Evolutionary conservation across 2,888 invertebrate species (phyloP).

Genomic region (Agrochola circellaris): DNA sequence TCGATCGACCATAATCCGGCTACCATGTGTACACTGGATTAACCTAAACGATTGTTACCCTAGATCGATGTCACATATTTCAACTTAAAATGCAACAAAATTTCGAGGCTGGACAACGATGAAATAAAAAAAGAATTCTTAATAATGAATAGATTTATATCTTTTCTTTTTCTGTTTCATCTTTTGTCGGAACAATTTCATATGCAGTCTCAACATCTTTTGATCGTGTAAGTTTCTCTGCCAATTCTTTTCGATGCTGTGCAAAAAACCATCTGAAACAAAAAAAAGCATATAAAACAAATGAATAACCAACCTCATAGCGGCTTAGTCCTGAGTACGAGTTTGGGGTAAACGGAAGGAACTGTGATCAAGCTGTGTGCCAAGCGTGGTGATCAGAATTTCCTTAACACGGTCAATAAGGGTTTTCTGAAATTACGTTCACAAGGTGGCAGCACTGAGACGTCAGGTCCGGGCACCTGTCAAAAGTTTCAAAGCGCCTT

Average conservation of each 20-base stretch:
- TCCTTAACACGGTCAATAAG: background rate
- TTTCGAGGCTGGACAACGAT: background rate
- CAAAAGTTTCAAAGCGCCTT: background rate
- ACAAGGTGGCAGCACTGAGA: background rate
- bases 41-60: background rate
- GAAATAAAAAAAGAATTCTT: background rate
- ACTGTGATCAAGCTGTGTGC: background rate
- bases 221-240: constrained; percentile 60
- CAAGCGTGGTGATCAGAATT: background rate
- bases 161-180: constrained; percentile 45
- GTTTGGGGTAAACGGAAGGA: no score
- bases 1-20: background rate
- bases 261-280: constrained; percentile 82
- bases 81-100: background rate
- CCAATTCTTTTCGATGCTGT: constrained; percentile 76
- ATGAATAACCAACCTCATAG: background rate
- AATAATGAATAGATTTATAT: constrained; percentile 25
- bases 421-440: background rate
- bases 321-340: no score
- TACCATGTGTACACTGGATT: background rate
- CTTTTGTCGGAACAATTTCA: constrained; percentile 51
- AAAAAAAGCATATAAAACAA: constrained; percentile 47
- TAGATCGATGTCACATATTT: background rate
- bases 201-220: constrained; percentile 55
- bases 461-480: background rate